Evolutionary conservation across 1,140 invertebrate genomes (phyloP).

Genomic region (Apis laboriosa): DNA sequence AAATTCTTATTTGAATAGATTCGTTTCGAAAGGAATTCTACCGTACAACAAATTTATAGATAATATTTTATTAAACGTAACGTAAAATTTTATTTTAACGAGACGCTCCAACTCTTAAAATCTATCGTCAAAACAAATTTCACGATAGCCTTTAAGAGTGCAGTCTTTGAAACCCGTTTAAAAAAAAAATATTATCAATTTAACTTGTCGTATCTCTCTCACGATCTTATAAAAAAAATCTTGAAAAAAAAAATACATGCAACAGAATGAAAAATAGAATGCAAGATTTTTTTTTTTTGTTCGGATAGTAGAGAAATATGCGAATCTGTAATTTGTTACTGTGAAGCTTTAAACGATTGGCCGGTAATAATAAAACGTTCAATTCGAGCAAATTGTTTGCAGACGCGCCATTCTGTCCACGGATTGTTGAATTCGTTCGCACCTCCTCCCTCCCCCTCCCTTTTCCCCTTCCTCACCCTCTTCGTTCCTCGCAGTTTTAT

Average conservation of each 20-base stretch:
- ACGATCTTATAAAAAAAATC: background rate
- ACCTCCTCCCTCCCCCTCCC: too few species aligned
- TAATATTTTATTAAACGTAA: too few species aligned
- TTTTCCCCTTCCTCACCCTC: background rate
- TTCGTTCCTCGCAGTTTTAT: conserved; percentile 22
- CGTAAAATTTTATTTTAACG: too few species aligned
- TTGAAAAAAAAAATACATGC: background rate
- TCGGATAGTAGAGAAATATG: background rate
- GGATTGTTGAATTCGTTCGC: conserved; percentile 34
- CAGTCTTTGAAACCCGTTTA: too few species aligned
- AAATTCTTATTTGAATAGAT: too few species aligned
- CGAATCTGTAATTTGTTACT: background rate
- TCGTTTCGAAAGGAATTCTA: too few species aligned
- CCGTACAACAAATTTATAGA: too few species aligned
- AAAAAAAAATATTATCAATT: too few species aligned
- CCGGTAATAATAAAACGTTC: conserved; percentile 36
- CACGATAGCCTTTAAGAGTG: too few species aligned
- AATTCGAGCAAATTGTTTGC: conserved; percentile 44
- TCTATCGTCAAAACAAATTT: too few species aligned
- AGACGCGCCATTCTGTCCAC: conserved; percentile 15
- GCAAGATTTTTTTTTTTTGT: background rate
- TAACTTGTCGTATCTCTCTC: conserved; percentile 1
- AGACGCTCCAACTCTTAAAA: too few species aligned
- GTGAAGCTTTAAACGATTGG: conserved; percentile 17
- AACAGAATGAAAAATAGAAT: background rate